A percentile compares a stretch with the other conserved stretches of the same genome.
These are phyloP conservation scores for Anguilla rostrata DNA, from an alignment of 2,113 vertebrate genomes.

Conservation along the genomic window DNA sequence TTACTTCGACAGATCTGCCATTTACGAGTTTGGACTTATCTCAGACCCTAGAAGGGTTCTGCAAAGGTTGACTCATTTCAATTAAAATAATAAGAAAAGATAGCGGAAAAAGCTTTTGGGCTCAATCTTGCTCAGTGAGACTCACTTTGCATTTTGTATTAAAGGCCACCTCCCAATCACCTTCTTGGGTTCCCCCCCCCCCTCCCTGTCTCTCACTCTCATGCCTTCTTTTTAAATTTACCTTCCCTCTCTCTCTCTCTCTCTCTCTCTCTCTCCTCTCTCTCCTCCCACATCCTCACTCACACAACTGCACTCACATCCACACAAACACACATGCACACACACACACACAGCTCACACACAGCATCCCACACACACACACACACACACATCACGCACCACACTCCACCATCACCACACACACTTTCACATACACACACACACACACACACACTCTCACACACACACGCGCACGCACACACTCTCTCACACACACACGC, in stretches of 20 bases:
- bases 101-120: conserved; percentile 35
- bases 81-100: conserved; percentile 47
- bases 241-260: neutral
- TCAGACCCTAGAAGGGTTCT: conserved; percentile 35
- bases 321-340: too few species aligned
- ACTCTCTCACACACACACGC: neutral
- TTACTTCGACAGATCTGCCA: conserved; percentile 27
- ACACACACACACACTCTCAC: too few species aligned
- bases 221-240: neutral
- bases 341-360: too few species aligned
- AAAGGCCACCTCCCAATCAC: conserved; percentile 16
- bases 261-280: neutral
- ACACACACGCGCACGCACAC: too few species aligned
- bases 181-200: too few species aligned
- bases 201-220: neutral
- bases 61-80: conserved; percentile 54
- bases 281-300: too few species aligned
- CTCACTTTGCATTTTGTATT: conserved; percentile 31
- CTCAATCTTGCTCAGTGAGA: conserved; percentile 30
- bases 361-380: too few species aligned
- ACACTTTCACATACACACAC: too few species aligned
- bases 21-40: conserved; percentile 47
- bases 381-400: too few species aligned
- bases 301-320: too few species aligned
- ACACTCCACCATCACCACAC: too few species aligned